Evolutionary conservation across 2,888 invertebrate genomes (phyloP).

Genomic region (Fragum whitleyi): DNA sequence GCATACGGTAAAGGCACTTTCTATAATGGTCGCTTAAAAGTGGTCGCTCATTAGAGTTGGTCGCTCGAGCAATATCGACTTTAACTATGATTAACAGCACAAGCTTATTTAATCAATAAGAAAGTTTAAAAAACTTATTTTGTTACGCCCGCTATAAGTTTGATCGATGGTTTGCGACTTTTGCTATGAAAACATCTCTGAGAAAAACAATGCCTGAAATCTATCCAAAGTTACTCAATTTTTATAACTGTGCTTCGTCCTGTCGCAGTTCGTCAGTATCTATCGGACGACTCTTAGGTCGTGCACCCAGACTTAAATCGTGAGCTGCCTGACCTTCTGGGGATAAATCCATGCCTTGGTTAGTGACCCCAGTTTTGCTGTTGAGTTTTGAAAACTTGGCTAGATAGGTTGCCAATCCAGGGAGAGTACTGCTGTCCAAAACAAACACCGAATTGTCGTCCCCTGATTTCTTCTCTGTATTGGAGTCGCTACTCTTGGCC

Average conservation of each 20-base stretch:
- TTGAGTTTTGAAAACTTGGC: constrained; percentile 47
- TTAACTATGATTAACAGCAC: no score
- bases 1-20: no score
- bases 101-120: no score
- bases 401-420: constrained; percentile 56
- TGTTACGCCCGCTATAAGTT: no score
- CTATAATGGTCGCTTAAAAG: no score
- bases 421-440: constrained; percentile 50
- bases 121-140: no score
- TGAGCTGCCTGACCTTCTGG: constrained; percentile 18
- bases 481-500: neutral
- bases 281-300: constrained; percentile 10
- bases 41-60: no score
- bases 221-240: no score
- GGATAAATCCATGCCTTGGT: constrained; percentile 41
- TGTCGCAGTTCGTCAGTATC: constrained; percentile 2
- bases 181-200: no score
- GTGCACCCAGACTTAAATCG: neutral
- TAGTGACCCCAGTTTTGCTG: constrained; percentile 29
- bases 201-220: no score
- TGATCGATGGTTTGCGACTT: no score
- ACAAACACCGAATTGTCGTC: constrained; percentile 46
- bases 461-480: constrained; percentile 8
- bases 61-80: no score
- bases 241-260: constrained; percentile 36